A percentile compares a stretch with the other conserved stretches of the same genome.
phyloP scores from a whole-genome alignment of 2,113 vertebrate species.

The Noctilio leporinus region DNA sequence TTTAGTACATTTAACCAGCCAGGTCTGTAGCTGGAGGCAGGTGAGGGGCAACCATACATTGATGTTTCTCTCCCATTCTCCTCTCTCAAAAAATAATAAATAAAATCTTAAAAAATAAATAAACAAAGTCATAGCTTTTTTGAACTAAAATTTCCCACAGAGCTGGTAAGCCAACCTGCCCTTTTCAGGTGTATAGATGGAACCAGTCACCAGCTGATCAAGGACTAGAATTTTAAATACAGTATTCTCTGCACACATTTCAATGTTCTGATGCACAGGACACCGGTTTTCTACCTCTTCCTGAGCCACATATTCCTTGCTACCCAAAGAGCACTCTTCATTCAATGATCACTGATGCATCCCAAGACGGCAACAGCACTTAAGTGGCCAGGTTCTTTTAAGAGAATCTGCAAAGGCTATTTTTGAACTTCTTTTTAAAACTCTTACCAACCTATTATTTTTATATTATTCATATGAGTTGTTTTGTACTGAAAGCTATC shows the following conservation, averaged over 20 bases:
- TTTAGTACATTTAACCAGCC: background rate
- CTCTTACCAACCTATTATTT: background rate
- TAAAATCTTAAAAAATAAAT: background rate
- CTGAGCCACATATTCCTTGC: background rate
- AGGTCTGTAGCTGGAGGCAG: too few relatives aligned
- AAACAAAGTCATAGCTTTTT: background rate
- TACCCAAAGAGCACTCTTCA: background rate
- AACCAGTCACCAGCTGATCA: background rate
- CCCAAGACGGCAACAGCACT: background rate
- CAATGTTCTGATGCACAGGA: background rate
- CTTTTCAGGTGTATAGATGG: background rate
- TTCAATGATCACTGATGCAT: background rate
- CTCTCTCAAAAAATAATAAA: too few relatives aligned
- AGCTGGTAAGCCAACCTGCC: background rate
- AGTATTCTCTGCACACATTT: background rate
- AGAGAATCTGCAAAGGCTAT: background rate
- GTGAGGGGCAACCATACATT: too few relatives aligned
- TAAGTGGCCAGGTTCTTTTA: background rate
- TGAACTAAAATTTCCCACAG: background rate
- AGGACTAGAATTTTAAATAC: background rate
- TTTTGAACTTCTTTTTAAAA: conserved; percentile 2
- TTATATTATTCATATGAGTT: background rate
- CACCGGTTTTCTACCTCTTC: background rate
- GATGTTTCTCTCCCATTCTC: too few relatives aligned
- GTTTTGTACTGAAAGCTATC: background rate